A percentile compares a stretch with the other conserved stretches of the same genome.
Evolutionary conservation across 2,113 vertebrate genomes (phyloP).

Genomic region (Sinocyclocheilus anshuiensis): DNA sequence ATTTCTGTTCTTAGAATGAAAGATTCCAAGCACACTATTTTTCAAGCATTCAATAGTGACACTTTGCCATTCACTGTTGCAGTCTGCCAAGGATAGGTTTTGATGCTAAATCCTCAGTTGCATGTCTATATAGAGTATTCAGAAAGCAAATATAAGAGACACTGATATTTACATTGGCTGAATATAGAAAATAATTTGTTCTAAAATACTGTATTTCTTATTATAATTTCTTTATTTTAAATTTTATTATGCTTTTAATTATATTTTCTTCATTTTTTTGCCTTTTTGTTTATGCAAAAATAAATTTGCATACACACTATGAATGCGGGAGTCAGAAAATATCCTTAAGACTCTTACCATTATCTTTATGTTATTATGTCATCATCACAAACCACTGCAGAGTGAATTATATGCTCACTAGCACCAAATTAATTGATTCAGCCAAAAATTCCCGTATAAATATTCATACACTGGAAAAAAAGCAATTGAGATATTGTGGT

Average conservation of each 20-base stretch:
- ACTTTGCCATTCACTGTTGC: background rate
- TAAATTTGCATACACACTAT: too few species aligned
- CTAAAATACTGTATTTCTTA: too few species aligned
- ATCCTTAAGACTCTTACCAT: too few species aligned
- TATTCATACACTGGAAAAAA: background rate
- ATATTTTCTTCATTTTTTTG: too few species aligned
- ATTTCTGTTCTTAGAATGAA: background rate
- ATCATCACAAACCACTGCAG: background rate
- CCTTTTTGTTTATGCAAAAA: too few species aligned
- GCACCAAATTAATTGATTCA: background rate
- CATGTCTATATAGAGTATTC: background rate
- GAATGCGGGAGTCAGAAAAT: too few species aligned
- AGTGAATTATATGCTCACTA: background rate
- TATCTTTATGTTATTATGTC: background rate
- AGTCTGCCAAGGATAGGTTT: background rate
- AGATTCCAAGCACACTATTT: background rate
- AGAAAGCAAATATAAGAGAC: background rate
- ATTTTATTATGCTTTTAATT: too few species aligned
- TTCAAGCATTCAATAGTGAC: background rate
- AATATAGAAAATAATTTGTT: background rate
- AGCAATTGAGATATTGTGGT: constrained; percentile 6
- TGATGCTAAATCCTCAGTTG: background rate
- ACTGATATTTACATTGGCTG: background rate
- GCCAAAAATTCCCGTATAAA: background rate
- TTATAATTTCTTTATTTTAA: too few species aligned